phyloP scores from a whole-genome alignment of 2,888 invertebrate genomes.

The Dasypolia templi region DNA sequence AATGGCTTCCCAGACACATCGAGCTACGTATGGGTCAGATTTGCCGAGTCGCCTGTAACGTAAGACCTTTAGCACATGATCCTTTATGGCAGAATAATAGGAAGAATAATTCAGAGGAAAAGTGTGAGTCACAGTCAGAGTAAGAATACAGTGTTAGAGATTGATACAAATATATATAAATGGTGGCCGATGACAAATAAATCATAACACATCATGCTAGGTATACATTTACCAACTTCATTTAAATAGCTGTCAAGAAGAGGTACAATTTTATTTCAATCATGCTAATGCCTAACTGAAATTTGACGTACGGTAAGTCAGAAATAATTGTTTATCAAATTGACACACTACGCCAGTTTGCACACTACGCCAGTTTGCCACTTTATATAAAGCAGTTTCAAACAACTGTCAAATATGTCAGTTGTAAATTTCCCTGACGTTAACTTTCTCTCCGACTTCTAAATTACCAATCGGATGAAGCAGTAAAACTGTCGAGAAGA shows the following conservation, averaged over 20 bases:
- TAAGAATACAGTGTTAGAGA: not conserved
- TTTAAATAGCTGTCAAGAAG: not conserved
- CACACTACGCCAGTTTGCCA: not conserved
- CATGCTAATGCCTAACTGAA: not conserved
- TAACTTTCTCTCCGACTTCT: too few species aligned
- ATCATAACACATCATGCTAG: not conserved
- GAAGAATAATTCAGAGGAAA: not conserved
- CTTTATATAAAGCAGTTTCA: too few species aligned
- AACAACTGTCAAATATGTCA: not conserved
- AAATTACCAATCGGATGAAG: not conserved
- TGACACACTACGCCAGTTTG: not conserved
- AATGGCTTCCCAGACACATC: conserved; percentile 28
- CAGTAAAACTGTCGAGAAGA: not conserved
- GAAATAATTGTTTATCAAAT: not conserved
- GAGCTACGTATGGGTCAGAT: conserved; percentile 36
- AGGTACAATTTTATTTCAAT: not conserved
- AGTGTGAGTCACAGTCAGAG: not conserved
- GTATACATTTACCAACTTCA: too few species aligned
- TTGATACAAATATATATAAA: not conserved
- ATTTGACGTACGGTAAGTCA: not conserved
- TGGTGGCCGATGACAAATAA: not conserved
- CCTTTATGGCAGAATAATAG: conserved; percentile 33
- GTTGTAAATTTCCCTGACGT: not conserved
- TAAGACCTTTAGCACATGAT: conserved; percentile 23
- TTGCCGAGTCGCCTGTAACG: conserved; percentile 21